Conservation (phyloP, 2,888 invertebrate species). For the Polydesmus complanatus region DNA sequence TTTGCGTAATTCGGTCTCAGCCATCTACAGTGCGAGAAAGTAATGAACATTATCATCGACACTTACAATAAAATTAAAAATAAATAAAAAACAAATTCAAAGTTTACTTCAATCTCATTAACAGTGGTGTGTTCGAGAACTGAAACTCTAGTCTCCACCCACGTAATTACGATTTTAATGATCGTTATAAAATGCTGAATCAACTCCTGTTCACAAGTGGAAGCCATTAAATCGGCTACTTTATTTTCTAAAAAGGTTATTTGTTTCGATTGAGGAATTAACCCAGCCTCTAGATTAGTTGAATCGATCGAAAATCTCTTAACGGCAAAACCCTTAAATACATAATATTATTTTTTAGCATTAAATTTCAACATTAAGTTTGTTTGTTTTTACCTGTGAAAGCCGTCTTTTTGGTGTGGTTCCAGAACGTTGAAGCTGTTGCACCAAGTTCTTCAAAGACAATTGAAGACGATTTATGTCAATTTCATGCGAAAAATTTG, state of each 20-base stretch:
- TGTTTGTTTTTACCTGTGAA: neutral
- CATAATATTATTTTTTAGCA: neutral
- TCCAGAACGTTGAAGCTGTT: no score
- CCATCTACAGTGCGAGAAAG: no score
- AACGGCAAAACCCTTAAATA: neutral
- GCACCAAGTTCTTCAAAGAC: no score
- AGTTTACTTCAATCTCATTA: constrained; percentile 31
- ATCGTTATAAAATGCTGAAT: constrained; percentile 36
- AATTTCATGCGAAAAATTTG: no score
- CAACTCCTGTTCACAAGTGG: neutral
- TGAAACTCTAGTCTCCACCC: constrained; percentile 69
- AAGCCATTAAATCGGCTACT: neutral
- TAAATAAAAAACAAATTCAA: no score
- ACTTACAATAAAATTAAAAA: no score
- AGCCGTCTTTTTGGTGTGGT: neutral
- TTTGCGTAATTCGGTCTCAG: neutral
- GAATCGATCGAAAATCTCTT: neutral
- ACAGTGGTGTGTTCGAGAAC: constrained; percentile 44
- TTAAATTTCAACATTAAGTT: neutral
- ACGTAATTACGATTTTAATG: constrained; percentile 65
- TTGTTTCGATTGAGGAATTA: no score
- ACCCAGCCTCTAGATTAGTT: no score
- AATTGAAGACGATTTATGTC: no score
- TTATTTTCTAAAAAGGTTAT: neutral
- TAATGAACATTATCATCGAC: no score